phyloP scores from a whole-genome alignment of 2,113 vertebrate genomes.

The Sinocyclocheilus anshuiensis region DNA sequence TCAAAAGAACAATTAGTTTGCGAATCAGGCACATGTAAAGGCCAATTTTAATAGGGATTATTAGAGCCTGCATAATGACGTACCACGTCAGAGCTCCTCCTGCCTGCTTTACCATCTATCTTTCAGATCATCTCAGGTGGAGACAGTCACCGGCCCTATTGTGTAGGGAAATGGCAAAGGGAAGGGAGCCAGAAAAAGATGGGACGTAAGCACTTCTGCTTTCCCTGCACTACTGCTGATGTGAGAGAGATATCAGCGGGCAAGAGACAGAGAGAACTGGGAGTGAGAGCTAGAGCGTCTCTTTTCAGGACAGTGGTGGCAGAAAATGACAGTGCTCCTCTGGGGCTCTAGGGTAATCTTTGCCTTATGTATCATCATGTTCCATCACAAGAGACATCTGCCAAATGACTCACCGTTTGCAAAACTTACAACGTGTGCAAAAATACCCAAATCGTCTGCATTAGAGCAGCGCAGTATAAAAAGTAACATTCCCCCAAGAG shows the following conservation, averaged over 20 bases:
- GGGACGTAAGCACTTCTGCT: slow-evolving; percentile 60
- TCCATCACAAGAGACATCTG: slow-evolving; percentile 46
- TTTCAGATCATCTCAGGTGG: slow-evolving; percentile 46
- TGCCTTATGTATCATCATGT: slow-evolving; percentile 54
- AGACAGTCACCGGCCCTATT: slow-evolving; percentile 33
- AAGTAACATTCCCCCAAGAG: slow-evolving; percentile 21
- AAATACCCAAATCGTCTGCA: slow-evolving; percentile 40
- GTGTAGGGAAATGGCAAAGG: slow-evolving; percentile 34
- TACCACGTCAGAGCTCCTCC: not conserved
- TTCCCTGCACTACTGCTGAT: slow-evolving; percentile 60
- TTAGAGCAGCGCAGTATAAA: slow-evolving; percentile 29
- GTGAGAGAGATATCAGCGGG: slow-evolving; percentile 55
- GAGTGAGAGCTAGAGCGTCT: slow-evolving; percentile 43
- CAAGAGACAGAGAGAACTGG: slow-evolving; percentile 30
- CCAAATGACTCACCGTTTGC: slow-evolving; percentile 26
- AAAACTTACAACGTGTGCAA: slow-evolving; percentile 43
- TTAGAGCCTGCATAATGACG: not conserved
- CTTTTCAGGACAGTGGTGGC: slow-evolving; percentile 42
- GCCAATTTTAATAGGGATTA: not conserved
- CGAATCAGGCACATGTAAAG: not conserved
- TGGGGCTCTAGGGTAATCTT: slow-evolving; percentile 49
- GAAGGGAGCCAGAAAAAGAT: slow-evolving; percentile 47
- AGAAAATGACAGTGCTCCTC: slow-evolving; percentile 41
- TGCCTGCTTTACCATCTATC: slow-evolving; percentile 42
- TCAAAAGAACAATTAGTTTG: not conserved